Percentiles rank a stretch among this genome's conserved stretches.
Evolutionary conservation across 2,888 invertebrate species (phyloP).

Genomic region (Stegophylla sp.): DNA sequence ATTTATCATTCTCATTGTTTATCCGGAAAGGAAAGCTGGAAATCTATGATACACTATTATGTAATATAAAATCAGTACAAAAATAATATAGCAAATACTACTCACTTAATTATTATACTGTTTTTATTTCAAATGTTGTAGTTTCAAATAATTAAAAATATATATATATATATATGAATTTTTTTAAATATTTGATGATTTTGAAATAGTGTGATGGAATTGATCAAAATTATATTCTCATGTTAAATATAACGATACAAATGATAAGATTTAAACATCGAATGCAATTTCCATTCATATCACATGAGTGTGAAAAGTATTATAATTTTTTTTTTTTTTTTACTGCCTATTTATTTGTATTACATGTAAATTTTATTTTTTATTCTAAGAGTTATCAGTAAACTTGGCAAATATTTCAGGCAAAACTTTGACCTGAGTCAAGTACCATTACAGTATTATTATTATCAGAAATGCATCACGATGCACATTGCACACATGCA

Average conservation of each 20-base stretch:
- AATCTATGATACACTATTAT: background rate
- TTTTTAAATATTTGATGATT: too few relatives aligned
- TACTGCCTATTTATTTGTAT: background rate
- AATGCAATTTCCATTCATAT: too few relatives aligned
- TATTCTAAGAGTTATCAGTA: background rate
- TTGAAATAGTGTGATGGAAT: too few relatives aligned
- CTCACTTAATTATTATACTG: too few relatives aligned
- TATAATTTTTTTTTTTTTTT: background rate
- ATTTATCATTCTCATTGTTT: background rate
- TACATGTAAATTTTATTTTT: background rate
- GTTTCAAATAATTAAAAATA: too few relatives aligned
- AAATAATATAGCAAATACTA: background rate
- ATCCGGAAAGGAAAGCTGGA: background rate
- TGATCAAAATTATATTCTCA: too few relatives aligned
- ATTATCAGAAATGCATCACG: slow-evolving; percentile 22
- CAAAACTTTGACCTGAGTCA: slow-evolving; percentile 10
- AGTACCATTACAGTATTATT: slow-evolving; percentile 7
- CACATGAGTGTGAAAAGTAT: background rate
- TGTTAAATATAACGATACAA: too few relatives aligned
- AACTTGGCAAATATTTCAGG: slow-evolving; percentile 6
- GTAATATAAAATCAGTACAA: background rate
- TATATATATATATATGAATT: too few relatives aligned
- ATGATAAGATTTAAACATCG: too few relatives aligned
- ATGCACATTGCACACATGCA: background rate
- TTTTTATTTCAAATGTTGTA: too few relatives aligned